These are phyloP conservation scores for Drosophila sulfurigaster DNA, from an alignment of 1,140 invertebrate genomes.

Conservation along the genomic window DNA sequence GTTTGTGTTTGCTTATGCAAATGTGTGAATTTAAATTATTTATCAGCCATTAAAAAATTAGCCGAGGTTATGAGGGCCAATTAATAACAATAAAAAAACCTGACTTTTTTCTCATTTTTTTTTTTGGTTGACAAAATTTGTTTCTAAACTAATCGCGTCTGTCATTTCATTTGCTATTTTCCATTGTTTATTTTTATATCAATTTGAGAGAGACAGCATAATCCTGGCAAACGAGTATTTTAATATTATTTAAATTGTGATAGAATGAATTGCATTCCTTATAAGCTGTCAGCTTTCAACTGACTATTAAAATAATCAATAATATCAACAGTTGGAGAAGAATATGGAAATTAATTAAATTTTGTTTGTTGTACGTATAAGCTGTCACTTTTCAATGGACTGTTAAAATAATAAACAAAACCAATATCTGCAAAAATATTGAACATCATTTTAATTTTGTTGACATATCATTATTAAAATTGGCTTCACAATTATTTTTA, in stretches of 20 bases:
- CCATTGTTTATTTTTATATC: constrained; percentile 78
- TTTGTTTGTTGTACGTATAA: too few species aligned
- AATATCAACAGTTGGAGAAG: neutral
- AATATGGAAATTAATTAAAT: neutral
- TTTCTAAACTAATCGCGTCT: constrained; percentile 63
- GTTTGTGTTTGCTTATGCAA: constrained; percentile 48
- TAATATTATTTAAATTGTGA: constrained; percentile 22
- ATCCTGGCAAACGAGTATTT: constrained; percentile 59
- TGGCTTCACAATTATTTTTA: too few species aligned
- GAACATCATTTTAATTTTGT: too few species aligned
- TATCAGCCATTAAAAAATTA: constrained; percentile 78
- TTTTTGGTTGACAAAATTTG: constrained; percentile 59
- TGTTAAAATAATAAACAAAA: too few species aligned
- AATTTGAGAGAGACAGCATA: constrained; percentile 71
- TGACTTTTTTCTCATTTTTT: constrained; percentile 3
- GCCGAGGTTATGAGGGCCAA: constrained; percentile 58
- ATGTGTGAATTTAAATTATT: constrained; percentile 62
- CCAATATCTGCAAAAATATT: too few species aligned
- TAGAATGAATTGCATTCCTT: constrained; percentile 10
- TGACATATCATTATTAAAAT: too few species aligned
- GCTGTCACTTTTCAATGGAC: too few species aligned
- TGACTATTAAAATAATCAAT: neutral
- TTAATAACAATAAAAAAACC: constrained; percentile 48
- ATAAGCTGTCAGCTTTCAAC: neutral
- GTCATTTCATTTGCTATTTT: constrained; percentile 55